phyloP scores from a whole-genome alignment of 2,113 vertebrate genomes.

The Sinocyclocheilus maitianheensis region DNA sequence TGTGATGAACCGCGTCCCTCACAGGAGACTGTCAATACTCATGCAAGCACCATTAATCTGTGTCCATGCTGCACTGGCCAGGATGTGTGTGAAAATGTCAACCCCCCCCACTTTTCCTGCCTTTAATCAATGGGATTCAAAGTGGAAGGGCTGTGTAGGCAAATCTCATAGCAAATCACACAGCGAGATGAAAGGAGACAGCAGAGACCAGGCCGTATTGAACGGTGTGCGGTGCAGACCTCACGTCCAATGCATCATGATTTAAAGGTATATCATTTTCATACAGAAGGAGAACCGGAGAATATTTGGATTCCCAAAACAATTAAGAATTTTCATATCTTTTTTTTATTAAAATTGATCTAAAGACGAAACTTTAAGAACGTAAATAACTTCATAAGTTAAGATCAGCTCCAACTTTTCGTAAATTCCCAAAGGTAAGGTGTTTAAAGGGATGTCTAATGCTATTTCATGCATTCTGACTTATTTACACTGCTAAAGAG shows the following conservation, averaged over 20 bases:
- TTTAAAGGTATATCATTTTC: not conserved
- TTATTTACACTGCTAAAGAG: too few relatives aligned
- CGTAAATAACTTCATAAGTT: too few relatives aligned
- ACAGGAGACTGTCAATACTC: slow-evolving; percentile 68
- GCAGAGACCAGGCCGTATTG: slow-evolving; percentile 47
- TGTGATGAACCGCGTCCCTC: slow-evolving; percentile 60
- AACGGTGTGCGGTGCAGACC: not conserved
- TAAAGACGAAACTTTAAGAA: too few relatives aligned
- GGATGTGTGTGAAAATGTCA: slow-evolving; percentile 65
- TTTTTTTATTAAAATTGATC: too few relatives aligned
- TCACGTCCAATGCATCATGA: not conserved
- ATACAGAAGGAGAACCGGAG: too few relatives aligned
- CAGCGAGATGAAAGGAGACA: slow-evolving; percentile 59
- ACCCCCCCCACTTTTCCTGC: slow-evolving; percentile 57
- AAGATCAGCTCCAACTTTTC: too few relatives aligned
- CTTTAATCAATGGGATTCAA: slow-evolving; percentile 68
- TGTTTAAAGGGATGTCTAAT: too few relatives aligned
- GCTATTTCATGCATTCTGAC: too few relatives aligned
- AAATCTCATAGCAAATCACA: slow-evolving; percentile 44
- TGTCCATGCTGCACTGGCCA: slow-evolving; percentile 13
- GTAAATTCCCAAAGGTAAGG: too few relatives aligned
- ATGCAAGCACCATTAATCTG: slow-evolving; percentile 64
- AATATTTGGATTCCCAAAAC: too few relatives aligned
- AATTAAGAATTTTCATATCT: too few relatives aligned
- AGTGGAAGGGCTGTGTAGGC: slow-evolving; percentile 31